These are phyloP conservation scores for Amphilophus citrinellus DNA, from an alignment of 2,113 vertebrate genomes.

Conservation along the genomic window DNA sequence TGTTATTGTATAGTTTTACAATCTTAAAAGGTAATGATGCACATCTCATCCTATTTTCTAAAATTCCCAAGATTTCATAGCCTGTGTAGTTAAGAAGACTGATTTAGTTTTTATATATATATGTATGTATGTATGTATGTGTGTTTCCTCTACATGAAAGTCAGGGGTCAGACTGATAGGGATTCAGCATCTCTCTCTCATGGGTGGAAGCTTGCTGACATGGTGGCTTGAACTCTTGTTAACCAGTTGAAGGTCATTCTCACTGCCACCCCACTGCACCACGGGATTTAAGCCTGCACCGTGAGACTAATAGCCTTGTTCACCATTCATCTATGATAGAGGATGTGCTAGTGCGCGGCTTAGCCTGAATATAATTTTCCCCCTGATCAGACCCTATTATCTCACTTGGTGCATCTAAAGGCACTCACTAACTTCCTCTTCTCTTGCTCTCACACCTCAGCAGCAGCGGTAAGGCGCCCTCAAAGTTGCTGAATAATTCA, in stretches of 20 bases:
- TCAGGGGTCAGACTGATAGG: slow-evolving; percentile 4
- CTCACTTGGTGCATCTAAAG: slow-evolving; percentile 5
- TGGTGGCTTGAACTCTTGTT: slow-evolving; percentile 15
- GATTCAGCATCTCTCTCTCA: neutral
- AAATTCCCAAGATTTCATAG: neutral
- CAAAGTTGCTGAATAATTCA: slow-evolving; percentile 59
- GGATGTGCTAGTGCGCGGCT: slow-evolving; percentile 17
- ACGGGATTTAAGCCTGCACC: neutral
- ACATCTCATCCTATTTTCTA: neutral
- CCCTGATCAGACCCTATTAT: slow-evolving; percentile 17
- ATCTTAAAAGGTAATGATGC: neutral
- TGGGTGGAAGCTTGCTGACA: slow-evolving; percentile 7
- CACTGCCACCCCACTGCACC: neutral
- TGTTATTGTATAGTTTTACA: neutral
- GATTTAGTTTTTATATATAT: neutral
- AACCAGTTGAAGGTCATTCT: slow-evolving; percentile 31
- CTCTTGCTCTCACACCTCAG: slow-evolving; percentile 11
- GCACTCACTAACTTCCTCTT: slow-evolving; percentile 1
- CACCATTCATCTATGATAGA: neutral
- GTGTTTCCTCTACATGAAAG: neutral
- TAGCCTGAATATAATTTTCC: slow-evolving; percentile 8
- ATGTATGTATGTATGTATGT: no score
- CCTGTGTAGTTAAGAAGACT: neutral
- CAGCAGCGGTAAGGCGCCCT: neutral
- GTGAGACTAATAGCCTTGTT: slow-evolving; percentile 7